A percentile compares a stretch with the other conserved stretches of the same genome.
phyloP scores from a whole-genome alignment of 2,888 invertebrate genomes.

The Fragum sueziense region DNA sequence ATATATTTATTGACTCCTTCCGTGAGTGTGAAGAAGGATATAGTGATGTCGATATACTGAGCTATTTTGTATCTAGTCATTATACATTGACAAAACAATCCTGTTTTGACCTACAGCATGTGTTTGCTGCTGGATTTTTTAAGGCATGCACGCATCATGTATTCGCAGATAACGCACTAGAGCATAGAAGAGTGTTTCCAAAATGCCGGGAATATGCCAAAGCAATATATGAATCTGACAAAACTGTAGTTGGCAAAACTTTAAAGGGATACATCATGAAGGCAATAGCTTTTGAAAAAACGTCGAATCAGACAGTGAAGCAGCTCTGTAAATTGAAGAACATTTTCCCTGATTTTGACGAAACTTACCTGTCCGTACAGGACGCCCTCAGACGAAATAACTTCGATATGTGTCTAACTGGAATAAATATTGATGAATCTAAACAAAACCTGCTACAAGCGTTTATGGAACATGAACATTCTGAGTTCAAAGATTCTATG shows the following conservation, averaged over 20 bases:
- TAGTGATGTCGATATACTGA: background rate
- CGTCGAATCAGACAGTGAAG: background rate
- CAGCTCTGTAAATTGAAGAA: background rate
- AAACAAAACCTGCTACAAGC: background rate
- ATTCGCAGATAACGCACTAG: background rate
- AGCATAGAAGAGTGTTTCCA: background rate
- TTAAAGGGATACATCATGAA: background rate
- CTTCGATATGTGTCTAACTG: conserved; percentile 22
- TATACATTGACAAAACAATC: conserved; percentile 2
- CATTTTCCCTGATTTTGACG: conserved; percentile 4
- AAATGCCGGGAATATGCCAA: background rate
- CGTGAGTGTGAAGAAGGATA: background rate
- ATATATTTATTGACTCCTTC: background rate
- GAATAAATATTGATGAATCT: background rate
- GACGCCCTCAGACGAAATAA: background rate
- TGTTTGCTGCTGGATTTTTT: conserved; percentile 36
- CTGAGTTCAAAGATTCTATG: background rate
- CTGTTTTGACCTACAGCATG: conserved; percentile 21
- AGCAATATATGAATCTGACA: background rate
- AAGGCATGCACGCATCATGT: conserved; percentile 1
- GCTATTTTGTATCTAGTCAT: conserved; percentile 6
- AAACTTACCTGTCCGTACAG: background rate
- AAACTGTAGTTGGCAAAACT: background rate
- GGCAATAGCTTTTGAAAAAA: background rate
- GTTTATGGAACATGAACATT: background rate